Evolutionary conservation across 1,140 invertebrate genomes (phyloP), one percentile per base, ranked within the genome.

Genomic region (Elysia chlorotica): DNA sequence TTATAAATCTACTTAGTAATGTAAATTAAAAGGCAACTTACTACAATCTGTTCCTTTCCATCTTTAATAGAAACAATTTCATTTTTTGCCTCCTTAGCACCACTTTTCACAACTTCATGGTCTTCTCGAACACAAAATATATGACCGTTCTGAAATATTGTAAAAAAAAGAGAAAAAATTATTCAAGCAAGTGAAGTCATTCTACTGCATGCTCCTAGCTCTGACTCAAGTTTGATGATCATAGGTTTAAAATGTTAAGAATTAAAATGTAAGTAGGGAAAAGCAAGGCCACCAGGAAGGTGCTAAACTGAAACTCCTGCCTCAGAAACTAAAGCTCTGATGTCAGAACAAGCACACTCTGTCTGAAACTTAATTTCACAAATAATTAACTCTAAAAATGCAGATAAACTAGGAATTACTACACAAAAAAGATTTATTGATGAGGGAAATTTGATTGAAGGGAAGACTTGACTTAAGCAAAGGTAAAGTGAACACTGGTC

Each of bases 81-180:
- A n/a, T 86, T 86, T 19, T 69, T 53, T 30, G 81, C 67, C 76
- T 86, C 81, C 54, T 81, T 82, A 14, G 65, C 78, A 21, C 76
- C 79, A 33, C 73, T 74, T 41, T 78, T 74, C 54, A 79, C 71
- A 31, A 73, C 54, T 70, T 79, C 80, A 75, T 86, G 85, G 61
- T 84, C 81, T 68, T 86, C 85, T 74, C 82, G 70, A 17, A 85
- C 76, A 78, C 77, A 81, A 70, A 79, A 84, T 10, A 85, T 79
- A 21, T 65, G 35, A 2, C 72, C 59, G 35, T 77, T 79, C 82
- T 84, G 65, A 25, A 63, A 75, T 65, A 61, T 0, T 21, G 35
- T 14, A 37, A 37, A 41, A 17, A n/a, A n/a, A 38, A 6, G 25
- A n/a, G 23, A 17, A 37, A 23, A 5, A 57, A 30, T 28, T 14